A percentile compares a stretch with the other conserved stretches of the same genome.
These are phyloP conservation scores for Nicator chloris DNA, from an alignment of 2,113 vertebrate species.

Conservation along the genomic window DNA sequence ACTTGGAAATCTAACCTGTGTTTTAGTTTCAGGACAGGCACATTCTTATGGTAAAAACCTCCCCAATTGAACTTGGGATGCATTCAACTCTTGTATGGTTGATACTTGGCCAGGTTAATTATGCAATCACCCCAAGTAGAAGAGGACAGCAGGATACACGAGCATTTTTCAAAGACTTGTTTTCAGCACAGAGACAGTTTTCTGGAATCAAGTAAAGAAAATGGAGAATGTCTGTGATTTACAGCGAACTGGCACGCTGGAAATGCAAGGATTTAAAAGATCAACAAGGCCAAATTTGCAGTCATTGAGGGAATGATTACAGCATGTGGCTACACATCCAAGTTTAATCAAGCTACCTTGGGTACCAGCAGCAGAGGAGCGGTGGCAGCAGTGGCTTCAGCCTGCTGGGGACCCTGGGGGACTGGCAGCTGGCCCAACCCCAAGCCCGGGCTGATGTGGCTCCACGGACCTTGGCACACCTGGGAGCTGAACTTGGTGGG, in stretches of 20 bases:
- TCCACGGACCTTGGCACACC: accelerated
- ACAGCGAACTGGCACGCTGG: constrained; percentile 11
- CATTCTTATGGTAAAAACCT: constrained; percentile 77
- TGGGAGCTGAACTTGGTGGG: accelerated
- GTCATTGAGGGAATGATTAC: constrained; percentile 12
- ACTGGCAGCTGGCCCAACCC: neutral
- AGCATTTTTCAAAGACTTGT: constrained; percentile 61
- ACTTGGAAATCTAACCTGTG: constrained; percentile 80
- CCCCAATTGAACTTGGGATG: constrained; percentile 69
- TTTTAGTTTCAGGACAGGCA: constrained; percentile 78
- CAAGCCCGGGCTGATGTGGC: neutral
- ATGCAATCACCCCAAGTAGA: constrained; percentile 69
- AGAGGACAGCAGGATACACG: constrained; percentile 63
- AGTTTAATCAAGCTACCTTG: constrained; percentile 5
- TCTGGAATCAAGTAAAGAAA: constrained; percentile 61
- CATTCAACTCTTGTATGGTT: constrained; percentile 73
- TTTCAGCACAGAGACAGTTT: constrained; percentile 59
- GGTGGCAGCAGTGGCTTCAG: neutral
- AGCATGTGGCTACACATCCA: neutral
- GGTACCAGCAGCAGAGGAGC: neutral
- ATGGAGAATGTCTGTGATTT: constrained; percentile 63
- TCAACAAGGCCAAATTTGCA: constrained; percentile 27
- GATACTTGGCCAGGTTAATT: constrained; percentile 75
- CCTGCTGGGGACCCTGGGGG: neutral
- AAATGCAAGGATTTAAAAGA: constrained; percentile 42